Base-by-base conservation (phyloP, 2,113 vertebrate genomes). In the Parus major region DNA sequence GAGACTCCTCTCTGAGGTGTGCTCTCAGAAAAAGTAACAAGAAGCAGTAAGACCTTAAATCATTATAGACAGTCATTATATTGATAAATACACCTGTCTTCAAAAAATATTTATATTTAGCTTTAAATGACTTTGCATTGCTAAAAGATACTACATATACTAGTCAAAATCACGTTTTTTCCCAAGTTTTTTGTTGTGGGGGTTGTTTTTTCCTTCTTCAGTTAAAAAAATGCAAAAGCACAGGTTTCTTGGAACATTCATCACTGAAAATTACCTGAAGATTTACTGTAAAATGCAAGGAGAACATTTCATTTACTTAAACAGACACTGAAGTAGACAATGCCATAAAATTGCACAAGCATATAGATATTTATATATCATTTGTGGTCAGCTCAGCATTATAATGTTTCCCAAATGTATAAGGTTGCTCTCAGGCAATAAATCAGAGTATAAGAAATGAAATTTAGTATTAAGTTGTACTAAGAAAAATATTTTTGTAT, bases 161-260 rank as follows among this genome's bases (percentile, higher is more conserved):
- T 55, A n/a, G 33, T 52, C 61, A 69, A 80, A 81, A 42, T 64
- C 1, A 17, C 2, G 0, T 5, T 44, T 75, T 72, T 56, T 9
- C 16, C 4, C 6, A 29, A 56, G 1, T 1, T 44, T 36, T 47
- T 59, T 28, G 1, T 23, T 53, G 8, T 8, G 31, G 8, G 4
- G 0, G 1, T 44, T n/a, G 0, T 12, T 56, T 56, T 53, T n/a
- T 18, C 12, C 1, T 4, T 42, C 31, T 39, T 66, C 10, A 63
- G 36, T 27, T 39, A 52, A 70, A 56, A 72, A 64, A 42, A 44
- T 24, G 4, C 8, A 23, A 66, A 78, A 49, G 1, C 9, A 36
- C 12, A 71, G 9, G 2, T 35, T 82, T 71, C 29, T 79, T 66
- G 19, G 15, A 85, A 71, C 21, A 68, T 3, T 66, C 7, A 46